Evolutionary conservation across 2,888 invertebrate genomes (phyloP).

Genomic region (Sisyra nigra): DNA sequence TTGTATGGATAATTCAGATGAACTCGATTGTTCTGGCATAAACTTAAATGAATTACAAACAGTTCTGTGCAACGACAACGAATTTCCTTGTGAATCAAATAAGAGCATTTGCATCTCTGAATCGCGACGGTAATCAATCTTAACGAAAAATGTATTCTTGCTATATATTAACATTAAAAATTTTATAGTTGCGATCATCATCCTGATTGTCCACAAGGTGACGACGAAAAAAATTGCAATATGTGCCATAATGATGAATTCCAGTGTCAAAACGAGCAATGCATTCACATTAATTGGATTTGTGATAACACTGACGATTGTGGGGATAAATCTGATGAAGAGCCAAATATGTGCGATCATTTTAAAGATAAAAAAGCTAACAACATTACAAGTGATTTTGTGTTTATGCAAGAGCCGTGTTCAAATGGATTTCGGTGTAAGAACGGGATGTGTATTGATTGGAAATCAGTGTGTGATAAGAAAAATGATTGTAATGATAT

Average conservation of each 20-base stretch:
- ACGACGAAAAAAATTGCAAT: constrained; percentile 41
- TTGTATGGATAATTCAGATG: constrained; percentile 40
- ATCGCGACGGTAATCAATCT: constrained; percentile 32
- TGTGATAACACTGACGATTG: constrained; percentile 51
- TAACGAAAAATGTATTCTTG: background rate
- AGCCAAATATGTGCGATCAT: constrained; percentile 19
- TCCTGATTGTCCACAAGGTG: constrained; percentile 51
- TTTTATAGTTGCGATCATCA: constrained; percentile 36
- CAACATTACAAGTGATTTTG: background rate
- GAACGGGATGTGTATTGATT: constrained; percentile 47
- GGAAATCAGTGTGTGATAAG: constrained; percentile 44
- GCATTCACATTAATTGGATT: constrained; percentile 39
- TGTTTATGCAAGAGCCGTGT: constrained; percentile 18
- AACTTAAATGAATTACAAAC: constrained; percentile 1
- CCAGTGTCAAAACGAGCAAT: constrained; percentile 37
- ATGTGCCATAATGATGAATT: constrained; percentile 32
- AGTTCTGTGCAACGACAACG: constrained; percentile 26
- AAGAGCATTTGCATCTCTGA: constrained; percentile 32
- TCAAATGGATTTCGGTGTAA: constrained; percentile 35
- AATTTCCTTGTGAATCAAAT: constrained; percentile 33
- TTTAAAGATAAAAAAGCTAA: background rate
- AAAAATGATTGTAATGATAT: constrained; percentile 46
- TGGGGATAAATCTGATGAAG: constrained; percentile 57
- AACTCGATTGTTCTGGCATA: constrained; percentile 24
- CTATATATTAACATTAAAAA: background rate